A percentile compares a stretch with the other conserved stretches of the same genome.
phyloP scores from a whole-genome alignment of 2,113 vertebrate genomes.

The Perognathus longimembris region DNA sequence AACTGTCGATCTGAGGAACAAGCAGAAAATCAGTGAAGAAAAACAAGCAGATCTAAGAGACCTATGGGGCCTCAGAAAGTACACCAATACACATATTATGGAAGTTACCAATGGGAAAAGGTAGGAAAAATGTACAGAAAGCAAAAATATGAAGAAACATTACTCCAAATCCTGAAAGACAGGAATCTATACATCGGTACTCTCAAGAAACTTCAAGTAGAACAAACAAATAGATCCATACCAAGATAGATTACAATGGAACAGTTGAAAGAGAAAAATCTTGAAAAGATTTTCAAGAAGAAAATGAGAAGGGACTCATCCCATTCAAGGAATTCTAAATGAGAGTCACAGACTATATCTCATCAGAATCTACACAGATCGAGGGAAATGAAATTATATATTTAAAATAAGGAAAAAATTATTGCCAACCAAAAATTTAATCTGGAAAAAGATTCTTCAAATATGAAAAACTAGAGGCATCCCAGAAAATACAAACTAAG shows the following conservation, averaged over 20 bases:
- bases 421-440: background rate
- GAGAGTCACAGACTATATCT: background rate
- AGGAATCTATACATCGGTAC: background rate
- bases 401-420: background rate
- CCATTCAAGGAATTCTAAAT: background rate
- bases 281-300: background rate
- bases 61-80: background rate
- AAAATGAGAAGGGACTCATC: background rate
- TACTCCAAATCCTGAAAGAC: background rate
- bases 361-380: background rate
- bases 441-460: slow-evolving; percentile 21
- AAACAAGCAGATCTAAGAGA: slow-evolving; percentile 24
- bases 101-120: background rate
- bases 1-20: background rate
- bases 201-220: background rate
- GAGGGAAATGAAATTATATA: background rate
- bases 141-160: background rate
- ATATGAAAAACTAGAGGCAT: background rate
- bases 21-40: background rate
- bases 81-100: background rate
- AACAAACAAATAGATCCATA: background rate
- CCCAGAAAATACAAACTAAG: background rate
- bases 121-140: background rate
- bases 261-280: slow-evolving; percentile 19
- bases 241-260: background rate